Percentiles rank a stretch among this genome's conserved stretches.
phyloP scores from a whole-genome alignment of 2,113 vertebrate genomes.

The Menura novaehollandiae region DNA sequence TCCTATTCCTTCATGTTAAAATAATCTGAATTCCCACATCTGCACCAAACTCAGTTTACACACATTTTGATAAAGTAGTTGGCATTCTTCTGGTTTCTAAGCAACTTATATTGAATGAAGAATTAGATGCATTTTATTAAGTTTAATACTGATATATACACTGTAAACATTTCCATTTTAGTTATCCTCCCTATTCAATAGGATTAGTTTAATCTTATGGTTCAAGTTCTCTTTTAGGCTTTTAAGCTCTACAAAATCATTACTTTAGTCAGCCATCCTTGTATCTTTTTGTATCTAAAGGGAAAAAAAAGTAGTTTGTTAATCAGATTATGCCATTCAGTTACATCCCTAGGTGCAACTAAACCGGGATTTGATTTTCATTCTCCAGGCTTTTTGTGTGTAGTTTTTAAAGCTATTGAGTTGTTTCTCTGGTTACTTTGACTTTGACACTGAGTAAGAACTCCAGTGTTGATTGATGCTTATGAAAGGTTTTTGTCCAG shows the following conservation, averaged over 20 bases:
- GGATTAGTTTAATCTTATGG: constrained; percentile 37
- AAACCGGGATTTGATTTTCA: constrained; percentile 1
- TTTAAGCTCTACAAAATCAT: background rate
- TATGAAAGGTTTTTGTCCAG: background rate
- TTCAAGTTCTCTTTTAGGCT: constrained; percentile 14
- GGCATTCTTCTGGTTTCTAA: background rate
- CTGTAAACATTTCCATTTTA: constrained; percentile 7
- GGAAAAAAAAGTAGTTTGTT: background rate
- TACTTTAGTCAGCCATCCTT: background rate
- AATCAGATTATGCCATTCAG: constrained; percentile 45
- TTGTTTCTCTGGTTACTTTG: constrained; percentile 45
- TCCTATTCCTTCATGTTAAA: background rate
- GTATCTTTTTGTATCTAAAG: background rate
- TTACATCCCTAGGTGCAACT: background rate
- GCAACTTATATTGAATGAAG: background rate
- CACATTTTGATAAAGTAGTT: background rate
- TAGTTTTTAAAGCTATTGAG: background rate
- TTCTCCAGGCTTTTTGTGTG: background rate
- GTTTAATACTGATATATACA: background rate
- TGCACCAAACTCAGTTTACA: background rate
- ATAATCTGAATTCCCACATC: background rate
- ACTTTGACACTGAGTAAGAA: background rate
- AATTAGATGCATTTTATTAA: background rate
- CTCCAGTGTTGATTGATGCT: background rate
- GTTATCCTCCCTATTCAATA: background rate